Conservation (phyloP, 2,888 invertebrate species). For the Protophormia terraenovae region DNA sequence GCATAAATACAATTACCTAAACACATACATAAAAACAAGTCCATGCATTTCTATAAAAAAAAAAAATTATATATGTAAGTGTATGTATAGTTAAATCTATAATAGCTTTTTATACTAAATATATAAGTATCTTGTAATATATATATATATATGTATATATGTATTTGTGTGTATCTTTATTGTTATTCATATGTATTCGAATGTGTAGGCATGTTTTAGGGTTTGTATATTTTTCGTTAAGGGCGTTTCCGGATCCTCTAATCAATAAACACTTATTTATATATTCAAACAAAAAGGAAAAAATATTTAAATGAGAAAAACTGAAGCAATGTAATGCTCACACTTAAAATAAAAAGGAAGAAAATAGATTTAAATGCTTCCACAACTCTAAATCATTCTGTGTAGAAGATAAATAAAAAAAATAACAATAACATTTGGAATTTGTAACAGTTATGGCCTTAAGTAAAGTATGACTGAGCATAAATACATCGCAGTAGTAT, state of each 20-base stretch:
- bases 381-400: background rate
- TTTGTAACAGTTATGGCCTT: constrained; percentile 40
- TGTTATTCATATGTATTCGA: background rate
- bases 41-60: background rate
- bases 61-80: background rate
- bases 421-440: constrained; percentile 9
- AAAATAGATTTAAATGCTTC: background rate
- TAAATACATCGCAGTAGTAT: background rate
- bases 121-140: background rate
- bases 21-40: background rate
- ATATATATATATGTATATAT: background rate
- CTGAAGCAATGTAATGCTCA: background rate
- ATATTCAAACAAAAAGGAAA: constrained; percentile 3
- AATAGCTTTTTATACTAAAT: background rate
- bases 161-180: background rate
- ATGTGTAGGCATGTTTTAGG: background rate
- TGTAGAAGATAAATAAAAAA: background rate
- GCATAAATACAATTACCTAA: background rate
- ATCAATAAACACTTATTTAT: constrained; percentile 55
- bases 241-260: constrained; percentile 52
- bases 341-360: background rate
- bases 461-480: constrained; percentile 25
- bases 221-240: constrained; percentile 4
- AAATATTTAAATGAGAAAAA: constrained; percentile 27
- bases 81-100: background rate